A percentile compares a stretch with the other conserved stretches of the same genome.
Evolutionary conservation across 2,888 invertebrate species (phyloP).

Genomic region (Sphecodes monilicornis): DNA sequence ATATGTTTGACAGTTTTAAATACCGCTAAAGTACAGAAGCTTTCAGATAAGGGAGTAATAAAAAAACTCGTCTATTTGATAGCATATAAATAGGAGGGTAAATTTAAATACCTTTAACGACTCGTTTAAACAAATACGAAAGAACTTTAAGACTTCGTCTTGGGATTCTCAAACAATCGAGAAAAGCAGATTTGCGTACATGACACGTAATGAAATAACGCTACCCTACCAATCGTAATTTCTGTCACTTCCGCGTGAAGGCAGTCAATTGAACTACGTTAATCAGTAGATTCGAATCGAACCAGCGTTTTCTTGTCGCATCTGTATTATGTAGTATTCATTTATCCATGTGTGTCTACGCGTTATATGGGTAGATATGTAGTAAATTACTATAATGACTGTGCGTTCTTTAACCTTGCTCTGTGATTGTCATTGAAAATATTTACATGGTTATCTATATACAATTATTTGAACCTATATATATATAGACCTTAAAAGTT

Average conservation of each 20-base stretch:
- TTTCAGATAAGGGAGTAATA: conserved; percentile 25
- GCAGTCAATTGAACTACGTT: conserved; percentile 56
- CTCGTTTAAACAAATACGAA: conserved; percentile 32
- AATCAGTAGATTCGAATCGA: conserved; percentile 46
- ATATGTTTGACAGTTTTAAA: conserved; percentile 61
- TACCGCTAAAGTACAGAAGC: conserved; percentile 8
- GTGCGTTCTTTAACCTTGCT: neutral
- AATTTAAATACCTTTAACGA: conserved; percentile 52
- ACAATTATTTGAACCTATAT: no score
- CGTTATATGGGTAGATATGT: neutral
- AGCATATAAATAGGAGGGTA: neutral
- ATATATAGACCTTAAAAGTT: no score
- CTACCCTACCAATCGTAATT: conserved; percentile 57
- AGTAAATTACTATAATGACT: neutral
- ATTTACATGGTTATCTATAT: neutral
- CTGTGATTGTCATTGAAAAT: neutral
- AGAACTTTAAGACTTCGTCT: conserved; percentile 17
- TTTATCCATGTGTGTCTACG: neutral
- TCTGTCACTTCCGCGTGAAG: conserved; percentile 60
- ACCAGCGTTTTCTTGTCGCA: neutral
- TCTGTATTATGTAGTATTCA: neutral
- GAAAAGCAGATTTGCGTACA: conserved; percentile 55
- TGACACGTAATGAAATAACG: conserved; percentile 67
- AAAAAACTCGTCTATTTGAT: neutral
- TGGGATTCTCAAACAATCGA: conserved; percentile 43